Conservation (phyloP, 2,797 vertebrate genomes). For the Selene dorsalis region DNA sequence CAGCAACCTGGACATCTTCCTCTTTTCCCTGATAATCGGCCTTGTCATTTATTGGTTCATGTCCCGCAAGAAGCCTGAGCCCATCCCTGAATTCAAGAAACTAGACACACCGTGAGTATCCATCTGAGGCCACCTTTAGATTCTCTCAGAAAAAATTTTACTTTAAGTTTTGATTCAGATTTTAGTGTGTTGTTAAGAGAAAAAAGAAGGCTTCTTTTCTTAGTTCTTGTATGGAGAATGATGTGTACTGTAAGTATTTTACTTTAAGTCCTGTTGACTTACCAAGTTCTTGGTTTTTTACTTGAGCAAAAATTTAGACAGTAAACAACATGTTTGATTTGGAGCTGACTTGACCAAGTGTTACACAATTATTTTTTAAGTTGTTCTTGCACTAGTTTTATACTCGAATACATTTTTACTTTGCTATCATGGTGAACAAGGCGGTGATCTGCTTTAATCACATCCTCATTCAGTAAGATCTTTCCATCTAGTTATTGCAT, state of each 20-base stretch:
- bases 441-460: no score
- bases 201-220: no score
- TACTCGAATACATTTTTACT: no score
- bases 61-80: constrained; percentile 93
- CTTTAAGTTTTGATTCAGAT: background rate
- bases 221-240: background rate
- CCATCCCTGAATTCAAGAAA: constrained; percentile 91
- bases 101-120: constrained; percentile 85
- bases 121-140: background rate
- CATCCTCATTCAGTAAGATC: background rate
- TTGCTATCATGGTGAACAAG: background rate
- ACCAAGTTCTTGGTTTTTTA: background rate
- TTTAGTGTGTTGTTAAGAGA: background rate
- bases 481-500: background rate
- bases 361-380: no score
- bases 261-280: background rate
- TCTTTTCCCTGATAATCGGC: constrained; percentile 90
- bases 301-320: no score
- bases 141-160: no score
- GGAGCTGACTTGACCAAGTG: background rate
- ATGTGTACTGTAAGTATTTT: background rate
- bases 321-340: background rate
- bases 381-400: no score
- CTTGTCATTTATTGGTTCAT: constrained; percentile 92
- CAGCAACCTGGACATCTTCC: constrained; percentile 90